Evolutionary conservation across 2,888 invertebrate species (phyloP), one percentile per base, ranked within the genome.

Genomic region (Didymodactylos carnosus): DNA sequence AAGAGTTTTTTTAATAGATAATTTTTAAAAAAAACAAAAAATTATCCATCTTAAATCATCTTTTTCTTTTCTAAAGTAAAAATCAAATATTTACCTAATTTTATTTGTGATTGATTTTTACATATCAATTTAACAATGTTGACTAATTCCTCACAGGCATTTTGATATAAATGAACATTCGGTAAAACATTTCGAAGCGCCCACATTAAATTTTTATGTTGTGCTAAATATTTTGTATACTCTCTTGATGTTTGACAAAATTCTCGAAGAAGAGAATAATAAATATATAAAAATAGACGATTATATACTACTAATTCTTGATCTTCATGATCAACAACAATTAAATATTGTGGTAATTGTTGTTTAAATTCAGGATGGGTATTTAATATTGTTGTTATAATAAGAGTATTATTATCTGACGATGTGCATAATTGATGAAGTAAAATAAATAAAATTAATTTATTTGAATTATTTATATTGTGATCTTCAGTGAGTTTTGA

Each of bases 181-280:
- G 93, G 92, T 41, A 92, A 91, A 77, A 94, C 93, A 83, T 94
- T 94, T 80, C 93, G 90, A 84, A 94, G 94, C 35, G 94, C 94
- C 94, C 94, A 94, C 81, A 92, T 91, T 62, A 94, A 88, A 86
- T 94, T 94, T 84, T 94, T 93, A 85, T 94, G 94, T 78, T 89
- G 89, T 0, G 92, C 91, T 74, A 94, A 86, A 80, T 90, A 88
- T 73, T 92, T 87, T 8, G 92, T 91, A 83, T 94, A 92, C 35
- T 88, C 85, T 69, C 89, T 87, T 10, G 93, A 93, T 78, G 91
- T 90, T 78, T 92, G 90, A 81, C 94, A 94, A 35, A 74, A 62
- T 11, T 71, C 69, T n/a, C 62, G 39, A n/a, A 75, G 35, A 19
- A 62, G 43, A 43, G 69, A 69, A 46, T 72, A 75, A 41, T 69